A percentile compares a stretch with the other conserved stretches of the same genome.
Conservation (phyloP, 2,113 vertebrate species). For the Cepphus grylle region DNA sequence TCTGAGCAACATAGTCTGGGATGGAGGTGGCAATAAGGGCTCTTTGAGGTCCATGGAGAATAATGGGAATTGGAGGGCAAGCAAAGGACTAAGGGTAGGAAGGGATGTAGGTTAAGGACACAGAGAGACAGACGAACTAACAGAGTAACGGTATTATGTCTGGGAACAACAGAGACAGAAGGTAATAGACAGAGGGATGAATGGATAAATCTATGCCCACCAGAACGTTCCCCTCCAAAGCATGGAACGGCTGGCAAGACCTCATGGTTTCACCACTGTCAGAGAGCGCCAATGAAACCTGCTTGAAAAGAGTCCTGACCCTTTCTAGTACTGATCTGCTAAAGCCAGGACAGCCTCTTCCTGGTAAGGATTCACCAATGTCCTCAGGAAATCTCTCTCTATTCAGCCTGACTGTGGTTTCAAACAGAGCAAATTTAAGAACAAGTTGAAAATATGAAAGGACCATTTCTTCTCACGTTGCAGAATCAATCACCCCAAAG, state of each 20-base stretch:
- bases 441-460: background rate
- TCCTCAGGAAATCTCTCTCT: background rate
- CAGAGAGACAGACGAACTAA: background rate
- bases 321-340: background rate
- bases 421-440: background rate
- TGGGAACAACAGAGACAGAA: background rate
- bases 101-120: background rate
- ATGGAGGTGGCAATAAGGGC: background rate
- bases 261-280: background rate
- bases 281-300: background rate
- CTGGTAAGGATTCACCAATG: background rate
- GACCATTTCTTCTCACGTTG: background rate
- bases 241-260: background rate
- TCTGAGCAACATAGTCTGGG: background rate
- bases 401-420: background rate
- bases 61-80: background rate
- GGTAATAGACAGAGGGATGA: background rate
- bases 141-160: background rate
- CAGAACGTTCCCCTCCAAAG: background rate
- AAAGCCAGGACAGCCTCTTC: background rate
- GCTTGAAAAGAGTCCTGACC: background rate
- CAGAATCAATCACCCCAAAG: background rate
- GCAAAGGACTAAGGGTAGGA: background rate
- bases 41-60: background rate
- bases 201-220: background rate